A percentile compares a stretch with the other conserved stretches of the same genome.
These are phyloP conservation scores for Kryptolebias ocellatus DNA, from an alignment of 2,797 vertebrate species.

Conservation along the genomic window DNA sequence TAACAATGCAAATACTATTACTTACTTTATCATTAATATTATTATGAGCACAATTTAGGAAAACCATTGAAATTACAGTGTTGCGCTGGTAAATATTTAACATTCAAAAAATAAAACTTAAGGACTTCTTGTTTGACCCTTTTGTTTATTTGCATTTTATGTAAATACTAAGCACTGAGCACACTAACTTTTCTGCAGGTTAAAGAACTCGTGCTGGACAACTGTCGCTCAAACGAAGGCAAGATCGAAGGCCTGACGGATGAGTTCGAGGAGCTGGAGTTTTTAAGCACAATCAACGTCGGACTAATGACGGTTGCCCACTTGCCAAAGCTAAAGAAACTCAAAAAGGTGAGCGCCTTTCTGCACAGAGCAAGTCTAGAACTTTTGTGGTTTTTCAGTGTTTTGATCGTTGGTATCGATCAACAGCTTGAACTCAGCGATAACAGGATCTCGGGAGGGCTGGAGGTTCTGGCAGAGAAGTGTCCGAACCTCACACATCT, in stretches of 20 bases:
- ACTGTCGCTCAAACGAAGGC: constrained; percentile 95
- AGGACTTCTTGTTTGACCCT: too few species aligned
- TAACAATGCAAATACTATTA: too few species aligned
- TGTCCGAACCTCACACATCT: constrained; percentile 99
- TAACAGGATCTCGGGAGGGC: constrained; percentile 98
- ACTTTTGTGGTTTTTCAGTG: not conserved
- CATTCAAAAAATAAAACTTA: too few species aligned
- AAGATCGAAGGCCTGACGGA: constrained; percentile 98
- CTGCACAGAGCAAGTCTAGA: not conserved
- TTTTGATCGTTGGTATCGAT: constrained; percentile 37
- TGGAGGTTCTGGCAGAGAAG: constrained; percentile 97
- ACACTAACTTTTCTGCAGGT: constrained; percentile 79
- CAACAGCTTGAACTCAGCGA: constrained; percentile 96
- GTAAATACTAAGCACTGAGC: not conserved
- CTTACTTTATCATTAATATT: too few species aligned
- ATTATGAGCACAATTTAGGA: too few species aligned
- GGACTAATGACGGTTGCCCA: constrained; percentile 94
- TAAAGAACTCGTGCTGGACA: constrained; percentile 97
- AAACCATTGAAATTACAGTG: too few species aligned
- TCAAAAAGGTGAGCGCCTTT: constrained; percentile 90
- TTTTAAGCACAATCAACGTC: constrained; percentile 98
- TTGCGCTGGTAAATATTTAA: too few species aligned
- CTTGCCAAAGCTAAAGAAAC: constrained; percentile 98
- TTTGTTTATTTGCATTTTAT: not conserved
- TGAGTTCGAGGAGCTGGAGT: constrained; percentile 97